These are phyloP conservation scores for Lepidurus apus DNA, from an alignment of 1,140 invertebrate species.

Conservation along the genomic window DNA sequence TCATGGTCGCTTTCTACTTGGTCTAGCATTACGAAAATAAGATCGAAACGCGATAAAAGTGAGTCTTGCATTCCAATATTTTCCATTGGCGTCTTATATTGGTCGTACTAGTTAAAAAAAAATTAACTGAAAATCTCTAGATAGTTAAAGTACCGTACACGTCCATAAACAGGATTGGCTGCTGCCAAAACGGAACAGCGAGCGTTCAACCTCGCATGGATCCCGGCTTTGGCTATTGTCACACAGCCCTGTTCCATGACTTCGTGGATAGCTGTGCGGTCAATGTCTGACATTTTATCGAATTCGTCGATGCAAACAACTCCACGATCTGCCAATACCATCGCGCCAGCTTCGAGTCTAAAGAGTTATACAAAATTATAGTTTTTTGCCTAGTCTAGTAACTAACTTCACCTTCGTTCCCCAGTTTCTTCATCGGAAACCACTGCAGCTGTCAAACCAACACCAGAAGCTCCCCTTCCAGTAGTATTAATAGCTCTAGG, in stretches of 20 bases:
- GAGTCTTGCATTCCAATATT: conserved; percentile 98
- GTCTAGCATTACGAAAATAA: conserved; percentile 96
- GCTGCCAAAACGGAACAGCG: conserved; percentile 96
- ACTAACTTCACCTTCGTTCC: conserved; percentile 54
- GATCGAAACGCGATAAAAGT: conserved; percentile 95
- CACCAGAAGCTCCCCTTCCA: conserved; percentile 80
- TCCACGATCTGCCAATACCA: conserved; percentile 97
- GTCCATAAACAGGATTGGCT: conserved; percentile 98
- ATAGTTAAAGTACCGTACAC: conserved; percentile 54
- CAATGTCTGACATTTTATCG: conserved; percentile 99
- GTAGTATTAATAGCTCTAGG: conserved; percentile 95
- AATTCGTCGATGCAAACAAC: conserved; percentile 99
- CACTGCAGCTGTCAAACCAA: conserved; percentile 97
- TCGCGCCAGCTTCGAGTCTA: conserved; percentile 93
- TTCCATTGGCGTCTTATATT: conserved; percentile 99
- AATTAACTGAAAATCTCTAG: not conserved
- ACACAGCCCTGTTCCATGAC: conserved; percentile 92
- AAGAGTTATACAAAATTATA: conserved; percentile 37
- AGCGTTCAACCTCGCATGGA: conserved; percentile 96
- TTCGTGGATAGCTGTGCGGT: conserved; percentile 98
- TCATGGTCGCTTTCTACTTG: conserved; percentile 85
- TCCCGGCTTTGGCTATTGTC: conserved; percentile 97
- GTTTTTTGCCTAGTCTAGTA: not conserved
- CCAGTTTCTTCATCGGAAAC: conserved; percentile 93
- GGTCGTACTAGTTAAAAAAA: conserved; percentile 72